These are phyloP conservation scores for Abscondita cerata DNA, from an alignment of 2,888 invertebrate species.

Conservation along the genomic window DNA sequence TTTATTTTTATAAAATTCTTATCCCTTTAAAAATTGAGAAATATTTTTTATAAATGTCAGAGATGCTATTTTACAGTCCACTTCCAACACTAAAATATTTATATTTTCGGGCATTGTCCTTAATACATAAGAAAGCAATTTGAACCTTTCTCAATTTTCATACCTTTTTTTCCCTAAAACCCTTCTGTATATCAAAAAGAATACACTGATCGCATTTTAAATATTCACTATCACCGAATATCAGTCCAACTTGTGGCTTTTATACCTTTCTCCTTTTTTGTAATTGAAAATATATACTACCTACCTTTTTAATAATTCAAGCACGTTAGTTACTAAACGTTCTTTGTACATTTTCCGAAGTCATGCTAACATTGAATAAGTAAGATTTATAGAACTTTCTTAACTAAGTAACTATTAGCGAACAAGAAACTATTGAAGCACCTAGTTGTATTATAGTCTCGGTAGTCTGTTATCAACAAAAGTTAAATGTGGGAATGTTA, in stretches of 20 bases:
- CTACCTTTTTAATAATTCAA: too few relatives aligned
- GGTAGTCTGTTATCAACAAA: conserved; percentile 6
- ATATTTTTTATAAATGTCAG: conserved; percentile 7
- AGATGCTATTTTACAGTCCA: neutral
- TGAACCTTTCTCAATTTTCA: conserved; percentile 9
- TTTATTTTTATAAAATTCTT: too few relatives aligned
- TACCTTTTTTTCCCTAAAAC: conserved; percentile 8
- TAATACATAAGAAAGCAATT: conserved; percentile 12
- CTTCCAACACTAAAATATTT: conserved; percentile 7
- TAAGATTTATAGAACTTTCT: neutral
- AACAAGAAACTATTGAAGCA: neutral
- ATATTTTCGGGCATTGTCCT: conserved; percentile 8
- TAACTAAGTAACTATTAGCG: conserved; percentile 1
- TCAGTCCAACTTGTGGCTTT: conserved; percentile 8
- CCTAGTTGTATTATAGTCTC: neutral
- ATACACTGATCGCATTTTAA: conserved; percentile 4
- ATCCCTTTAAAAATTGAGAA: neutral
- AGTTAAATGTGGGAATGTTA: conserved; percentile 4
- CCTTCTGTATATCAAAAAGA: conserved; percentile 7
- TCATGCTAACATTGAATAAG: too few relatives aligned
- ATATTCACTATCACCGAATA: conserved; percentile 1
- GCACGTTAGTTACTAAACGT: too few relatives aligned
- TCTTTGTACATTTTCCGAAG: too few relatives aligned
- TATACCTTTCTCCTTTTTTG: neutral
- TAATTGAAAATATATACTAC: neutral